Evolutionary conservation across 2,888 invertebrate species (phyloP).

Genomic region (Noctua janthina): DNA sequence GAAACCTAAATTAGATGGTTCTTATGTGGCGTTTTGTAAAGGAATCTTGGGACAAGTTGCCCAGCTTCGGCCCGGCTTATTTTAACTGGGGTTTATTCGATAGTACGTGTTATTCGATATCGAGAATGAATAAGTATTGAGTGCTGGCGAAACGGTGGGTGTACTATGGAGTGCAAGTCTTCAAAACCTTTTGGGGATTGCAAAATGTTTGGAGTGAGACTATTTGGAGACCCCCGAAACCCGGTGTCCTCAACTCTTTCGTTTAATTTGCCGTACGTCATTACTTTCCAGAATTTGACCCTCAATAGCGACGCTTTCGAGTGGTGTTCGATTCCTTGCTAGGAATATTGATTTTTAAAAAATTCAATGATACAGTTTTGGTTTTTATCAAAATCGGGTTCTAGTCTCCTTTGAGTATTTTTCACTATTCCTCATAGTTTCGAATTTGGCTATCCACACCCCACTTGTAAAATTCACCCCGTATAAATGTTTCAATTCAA

Average conservation of each 20-base stretch:
- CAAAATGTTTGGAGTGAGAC: not conserved
- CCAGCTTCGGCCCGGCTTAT: not conserved
- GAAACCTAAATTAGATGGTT: constrained; percentile 27
- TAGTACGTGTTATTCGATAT: not conserved
- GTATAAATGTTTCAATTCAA: not conserved
- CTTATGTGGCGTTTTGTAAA: not conserved
- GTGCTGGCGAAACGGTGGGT: not conserved
- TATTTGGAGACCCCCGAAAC: not conserved
- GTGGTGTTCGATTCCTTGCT: not conserved
- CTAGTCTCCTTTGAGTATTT: no score
- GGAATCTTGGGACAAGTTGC: not conserved
- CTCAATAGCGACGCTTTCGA: no score
- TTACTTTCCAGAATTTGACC: no score
- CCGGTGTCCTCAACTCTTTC: not conserved
- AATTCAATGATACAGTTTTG: not conserved
- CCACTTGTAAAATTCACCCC: no score
- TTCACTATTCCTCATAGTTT: no score
- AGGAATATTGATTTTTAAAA: not conserved
- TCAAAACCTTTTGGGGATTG: not conserved
- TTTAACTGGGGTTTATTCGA: not conserved
- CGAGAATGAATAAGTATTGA: not conserved
- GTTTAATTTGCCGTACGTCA: not conserved
- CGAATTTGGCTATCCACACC: no score
- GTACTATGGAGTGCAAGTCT: not conserved
- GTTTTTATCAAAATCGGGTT: not conserved